phyloP scores from a whole-genome alignment of 2,888 invertebrate genomes.

The Tetragonula carbonaria region DNA sequence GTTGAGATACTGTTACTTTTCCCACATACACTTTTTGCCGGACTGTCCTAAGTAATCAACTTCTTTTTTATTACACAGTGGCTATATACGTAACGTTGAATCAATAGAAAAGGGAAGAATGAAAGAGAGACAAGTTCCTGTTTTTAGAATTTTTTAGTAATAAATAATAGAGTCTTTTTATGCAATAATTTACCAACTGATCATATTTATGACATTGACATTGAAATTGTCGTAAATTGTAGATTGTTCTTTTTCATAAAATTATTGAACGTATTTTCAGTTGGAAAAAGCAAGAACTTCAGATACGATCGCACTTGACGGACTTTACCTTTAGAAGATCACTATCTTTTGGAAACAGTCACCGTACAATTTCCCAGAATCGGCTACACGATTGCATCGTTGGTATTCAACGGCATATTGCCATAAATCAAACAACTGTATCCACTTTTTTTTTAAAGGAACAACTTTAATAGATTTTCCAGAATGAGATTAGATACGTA shows the following conservation, averaged over 20 bases:
- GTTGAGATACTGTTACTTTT: constrained; percentile 15
- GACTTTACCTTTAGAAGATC: constrained; percentile 37
- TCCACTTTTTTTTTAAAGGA: not conserved
- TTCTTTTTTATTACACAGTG: not conserved
- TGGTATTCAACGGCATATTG: constrained; percentile 58
- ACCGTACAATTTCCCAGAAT: constrained; percentile 33
- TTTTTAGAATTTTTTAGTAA: not conserved
- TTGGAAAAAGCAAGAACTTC: not conserved
- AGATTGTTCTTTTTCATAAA: not conserved
- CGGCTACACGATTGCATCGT: constrained; percentile 21
- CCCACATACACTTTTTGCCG: not conserved
- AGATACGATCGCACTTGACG: constrained; percentile 23
- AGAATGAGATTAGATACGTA: not conserved
- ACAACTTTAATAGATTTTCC: constrained; percentile 8
- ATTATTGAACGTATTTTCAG: not conserved
- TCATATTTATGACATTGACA: not conserved
- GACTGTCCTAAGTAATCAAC: constrained; percentile 11
- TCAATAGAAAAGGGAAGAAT: not conserved
- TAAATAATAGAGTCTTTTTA: not conserved
- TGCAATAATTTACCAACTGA: not conserved
- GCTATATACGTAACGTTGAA: not conserved
- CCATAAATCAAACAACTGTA: constrained; percentile 19
- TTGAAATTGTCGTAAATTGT: not conserved
- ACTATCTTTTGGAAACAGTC: constrained; percentile 43
- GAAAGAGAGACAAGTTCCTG: no score